Evolutionary conservation across 2,797 vertebrate genomes (phyloP), one percentile per base, ranked within the genome.

Genomic region (Mionectes olivaceus): DNA sequence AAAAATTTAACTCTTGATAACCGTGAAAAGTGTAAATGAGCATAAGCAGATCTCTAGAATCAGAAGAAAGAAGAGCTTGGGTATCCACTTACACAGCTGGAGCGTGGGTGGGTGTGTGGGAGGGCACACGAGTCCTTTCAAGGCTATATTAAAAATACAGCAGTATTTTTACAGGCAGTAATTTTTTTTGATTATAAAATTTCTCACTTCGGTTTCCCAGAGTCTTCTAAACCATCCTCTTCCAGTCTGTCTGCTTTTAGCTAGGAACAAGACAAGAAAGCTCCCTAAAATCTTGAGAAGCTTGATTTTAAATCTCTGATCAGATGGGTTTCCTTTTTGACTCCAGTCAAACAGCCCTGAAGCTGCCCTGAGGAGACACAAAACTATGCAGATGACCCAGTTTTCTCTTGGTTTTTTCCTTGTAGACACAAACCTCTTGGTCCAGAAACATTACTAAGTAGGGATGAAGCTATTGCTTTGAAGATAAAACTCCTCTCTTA

Each of bases 71-170:
- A 74, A 43, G 64, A 53, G 76, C 27, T 37, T 50, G 49, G 32
- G 52, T 65, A 74, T 14, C 61, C 35, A 11, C 12, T 73, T 56
- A 13, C 64, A 93, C 89, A 94, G 94, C 87, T 1, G 39, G 64
- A 21, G 2, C 27, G 95, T 95, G 85, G 91, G 93, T 47, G 86
- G 56, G 1, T 85, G 61, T 11, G 96, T 94, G 87, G 93, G 91
- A 94, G 85, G 73, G 59, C 46, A n/a, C 55, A 37, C 10, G 5
- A 91, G 79, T 46, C 39, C 32, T 55, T 93, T 89, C 69, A 65
- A 57, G 71, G 27, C 79, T 78, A 1, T 11, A 30, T 78, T 78
- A 79, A 90, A 95, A 92, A 92, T 50, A 53, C 60, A 64, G 46
- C 64, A 68, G 41, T 47, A 22, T 85, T 96, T 93, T 93, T 81